Evolutionary conservation across 1,140 invertebrate species (phyloP), one percentile per base, ranked within the genome.

Genomic region (Drosophila ananassae): DNA sequence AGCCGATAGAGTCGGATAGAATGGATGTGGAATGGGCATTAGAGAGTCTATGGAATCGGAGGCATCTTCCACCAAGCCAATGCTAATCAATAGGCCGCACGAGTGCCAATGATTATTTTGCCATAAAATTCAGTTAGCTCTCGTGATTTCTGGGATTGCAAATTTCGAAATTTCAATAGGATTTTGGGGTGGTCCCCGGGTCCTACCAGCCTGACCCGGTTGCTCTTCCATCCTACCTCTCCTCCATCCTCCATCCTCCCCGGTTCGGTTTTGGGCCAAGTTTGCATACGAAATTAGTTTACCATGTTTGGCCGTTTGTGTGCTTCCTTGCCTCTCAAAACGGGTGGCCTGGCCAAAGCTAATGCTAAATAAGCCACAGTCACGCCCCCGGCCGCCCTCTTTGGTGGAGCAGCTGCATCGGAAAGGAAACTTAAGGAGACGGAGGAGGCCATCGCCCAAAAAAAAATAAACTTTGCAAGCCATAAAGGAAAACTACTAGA

Each of bases 61-160:
- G 37, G n/a, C 21, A 52, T 39, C 37, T 3, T 47, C 17, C 13
- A 10, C 12, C 56, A 24, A 37, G 53, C 77, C 55, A 84, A 89
- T 85, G 82, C 82, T 89, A 87, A 89, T 87, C 82, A 87, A 87
- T 89, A 87, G 83, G 82, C 82, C 82, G 77, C 83, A 85, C 79
- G 64, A 68, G 82, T 85, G 82, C 82, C 82, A 85, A 85, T 87
- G 83, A 87, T 87, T 87, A 87, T 87, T 87, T 87, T 78, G 82
- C 82, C 78, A 89, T 87, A 89, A 82, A 89, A 87, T 78, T 89
- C 74, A 78, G 79, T 89, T 85, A 85, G 82, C 55, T 77, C 68
- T 72, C 71, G 73, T 56, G 81, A 80, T 66, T 64, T 57, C 54
- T 73, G 54, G 47, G 24, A 58, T 53, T 74, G 69, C 56, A 50